A percentile compares a stretch with the other conserved stretches of the same genome.
Evolutionary conservation across 1,140 invertebrate species (phyloP).

Genomic region (Agrypnia vestita): DNA sequence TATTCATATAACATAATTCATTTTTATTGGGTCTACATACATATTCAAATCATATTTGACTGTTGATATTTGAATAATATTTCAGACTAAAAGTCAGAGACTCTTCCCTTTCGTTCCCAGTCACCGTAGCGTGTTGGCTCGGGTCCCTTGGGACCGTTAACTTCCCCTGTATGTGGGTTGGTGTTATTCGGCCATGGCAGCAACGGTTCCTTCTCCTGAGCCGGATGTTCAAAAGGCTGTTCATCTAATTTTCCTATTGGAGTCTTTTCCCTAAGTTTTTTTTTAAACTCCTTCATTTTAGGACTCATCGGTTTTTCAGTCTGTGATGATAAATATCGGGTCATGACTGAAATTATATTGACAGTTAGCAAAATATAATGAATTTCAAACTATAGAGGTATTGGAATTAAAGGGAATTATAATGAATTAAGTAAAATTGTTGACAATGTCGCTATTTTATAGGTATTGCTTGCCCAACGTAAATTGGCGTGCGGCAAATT

Average conservation of each 20-base stretch:
- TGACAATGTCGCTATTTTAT: too few relatives aligned
- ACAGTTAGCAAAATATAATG: too few relatives aligned
- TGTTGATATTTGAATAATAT: too few relatives aligned
- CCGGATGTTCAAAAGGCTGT: slow-evolving; percentile 78
- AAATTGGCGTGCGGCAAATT: too few relatives aligned
- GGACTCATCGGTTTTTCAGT: slow-evolving; percentile 55
- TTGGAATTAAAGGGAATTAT: too few relatives aligned
- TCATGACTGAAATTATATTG: slow-evolving; percentile 8
- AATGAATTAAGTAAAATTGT: too few relatives aligned
- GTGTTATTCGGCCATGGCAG: slow-evolving; percentile 89
- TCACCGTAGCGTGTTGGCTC: slow-evolving; percentile 99
- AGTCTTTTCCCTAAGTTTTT: slow-evolving; percentile 72
- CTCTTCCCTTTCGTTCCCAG: slow-evolving; percentile 99
- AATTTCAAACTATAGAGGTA: too few relatives aligned
- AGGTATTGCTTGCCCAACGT: too few relatives aligned
- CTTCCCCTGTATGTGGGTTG: slow-evolving; percentile 95
- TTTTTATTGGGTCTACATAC: too few relatives aligned
- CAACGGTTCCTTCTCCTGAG: slow-evolving; percentile 89
- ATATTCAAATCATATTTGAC: too few relatives aligned
- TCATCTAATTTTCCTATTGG: slow-evolving; percentile 75
- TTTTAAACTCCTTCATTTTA: slow-evolving; percentile 58
- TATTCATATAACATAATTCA: too few relatives aligned
- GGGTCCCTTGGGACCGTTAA: slow-evolving; percentile 95
- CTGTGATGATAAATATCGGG: background rate
- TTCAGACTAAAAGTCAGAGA: slow-evolving; percentile 89